phyloP scores from a whole-genome alignment of 2,113 vertebrate genomes.

The Artemisiospiza belli region DNA sequence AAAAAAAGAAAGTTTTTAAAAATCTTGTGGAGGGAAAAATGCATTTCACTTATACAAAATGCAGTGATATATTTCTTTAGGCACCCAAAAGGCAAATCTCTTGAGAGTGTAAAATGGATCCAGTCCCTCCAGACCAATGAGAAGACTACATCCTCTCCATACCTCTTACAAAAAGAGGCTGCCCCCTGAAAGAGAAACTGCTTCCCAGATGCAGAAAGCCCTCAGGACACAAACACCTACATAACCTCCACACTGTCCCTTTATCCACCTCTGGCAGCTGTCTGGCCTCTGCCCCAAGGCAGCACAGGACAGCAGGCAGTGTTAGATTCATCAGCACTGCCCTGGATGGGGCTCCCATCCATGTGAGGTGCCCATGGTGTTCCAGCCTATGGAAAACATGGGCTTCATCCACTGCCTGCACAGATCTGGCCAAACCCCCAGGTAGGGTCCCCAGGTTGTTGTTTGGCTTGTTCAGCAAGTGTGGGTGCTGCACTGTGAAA shows the following conservation, averaged over 20 bases:
- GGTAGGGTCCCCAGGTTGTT: neutral
- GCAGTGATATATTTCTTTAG: neutral
- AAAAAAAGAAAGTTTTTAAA: neutral
- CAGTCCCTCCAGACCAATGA: neutral
- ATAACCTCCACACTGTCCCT: neutral
- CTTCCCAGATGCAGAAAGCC: neutral
- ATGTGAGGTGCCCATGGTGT: fast-evolving
- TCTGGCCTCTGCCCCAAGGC: neutral
- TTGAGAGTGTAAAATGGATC: neutral
- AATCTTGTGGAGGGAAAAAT: neutral
- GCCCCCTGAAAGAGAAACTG: neutral
- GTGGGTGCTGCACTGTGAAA: neutral
- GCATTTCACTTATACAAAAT: neutral
- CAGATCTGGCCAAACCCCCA: neutral
- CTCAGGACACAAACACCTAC: neutral
- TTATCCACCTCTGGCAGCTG: neutral
- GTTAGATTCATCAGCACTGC: fast-evolving
- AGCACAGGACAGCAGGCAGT: neutral
- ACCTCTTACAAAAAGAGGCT: neutral
- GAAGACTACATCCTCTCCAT: neutral
- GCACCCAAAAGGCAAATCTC: neutral
- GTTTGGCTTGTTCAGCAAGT: neutral
- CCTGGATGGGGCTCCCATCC: neutral
- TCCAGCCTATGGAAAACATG: neutral
- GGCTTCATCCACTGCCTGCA: neutral